A percentile compares a stretch with the other conserved stretches of the same genome.
Evolutionary conservation across 2,113 vertebrate species (phyloP).

Genomic region (Ranitomeya imitator): DNA sequence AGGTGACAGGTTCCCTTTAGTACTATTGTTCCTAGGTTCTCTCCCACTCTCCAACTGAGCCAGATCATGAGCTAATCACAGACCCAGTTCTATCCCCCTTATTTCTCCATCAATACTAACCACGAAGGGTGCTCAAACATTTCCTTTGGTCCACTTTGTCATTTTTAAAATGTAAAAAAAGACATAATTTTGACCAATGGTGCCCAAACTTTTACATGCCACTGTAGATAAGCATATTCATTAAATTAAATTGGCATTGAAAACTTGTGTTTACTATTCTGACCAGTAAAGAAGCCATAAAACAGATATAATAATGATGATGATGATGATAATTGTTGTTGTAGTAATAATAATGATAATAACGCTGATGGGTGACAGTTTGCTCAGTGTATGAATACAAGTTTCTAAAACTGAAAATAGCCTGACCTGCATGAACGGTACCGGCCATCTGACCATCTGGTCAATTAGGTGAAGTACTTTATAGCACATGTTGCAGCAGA

Average conservation of each 20-base stretch:
- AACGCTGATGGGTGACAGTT: not conserved
- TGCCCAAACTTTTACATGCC: too few species aligned
- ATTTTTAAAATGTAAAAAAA: not conserved
- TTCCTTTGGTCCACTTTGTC: not conserved
- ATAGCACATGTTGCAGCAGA: not conserved
- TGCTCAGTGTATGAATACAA: not conserved
- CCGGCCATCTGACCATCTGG: constrained; percentile 12
- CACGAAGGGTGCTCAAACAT: too few species aligned
- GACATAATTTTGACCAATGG: too few species aligned
- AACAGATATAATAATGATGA: not conserved
- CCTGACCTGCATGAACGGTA: not conserved
- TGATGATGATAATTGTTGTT: not conserved
- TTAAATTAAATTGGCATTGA: too few species aligned
- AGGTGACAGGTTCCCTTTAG: too few species aligned
- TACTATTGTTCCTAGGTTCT: too few species aligned
- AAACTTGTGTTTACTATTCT: too few species aligned
- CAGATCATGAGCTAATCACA: too few species aligned
- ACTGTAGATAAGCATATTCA: too few species aligned
- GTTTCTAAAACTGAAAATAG: not conserved
- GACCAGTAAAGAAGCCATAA: not conserved
- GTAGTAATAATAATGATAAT: not conserved
- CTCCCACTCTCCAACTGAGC: too few species aligned
- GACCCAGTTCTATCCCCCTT: too few species aligned
- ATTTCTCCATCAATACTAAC: too few species aligned
- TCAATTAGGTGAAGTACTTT: constrained; percentile 33